Evolutionary conservation across 2,888 invertebrate genomes (phyloP).

Genomic region (Patella caerulea): DNA sequence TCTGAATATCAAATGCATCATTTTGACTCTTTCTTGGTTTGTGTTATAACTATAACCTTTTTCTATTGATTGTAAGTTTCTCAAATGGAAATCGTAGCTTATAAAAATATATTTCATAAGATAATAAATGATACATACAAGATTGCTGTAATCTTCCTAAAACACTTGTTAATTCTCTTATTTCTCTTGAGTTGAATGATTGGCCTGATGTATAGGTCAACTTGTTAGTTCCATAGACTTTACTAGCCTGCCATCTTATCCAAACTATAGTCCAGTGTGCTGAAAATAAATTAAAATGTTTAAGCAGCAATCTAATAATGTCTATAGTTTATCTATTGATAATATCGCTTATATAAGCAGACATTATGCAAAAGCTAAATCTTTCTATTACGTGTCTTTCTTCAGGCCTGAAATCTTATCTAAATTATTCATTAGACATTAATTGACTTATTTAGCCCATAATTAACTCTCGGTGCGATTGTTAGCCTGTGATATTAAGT

Average conservation of each 20-base stretch:
- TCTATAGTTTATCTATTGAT: neutral
- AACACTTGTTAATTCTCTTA: slow-evolving; percentile 39
- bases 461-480: too few relatives aligned
- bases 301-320: neutral
- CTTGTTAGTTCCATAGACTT: slow-evolving; percentile 32
- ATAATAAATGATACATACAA: slow-evolving; percentile 34
- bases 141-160: slow-evolving; percentile 44
- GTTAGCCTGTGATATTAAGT: too few relatives aligned
- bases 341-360: neutral
- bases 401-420: neutral
- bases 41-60: too few relatives aligned
- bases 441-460: neutral
- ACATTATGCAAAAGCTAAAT: too few relatives aligned
- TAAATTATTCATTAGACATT: neutral
- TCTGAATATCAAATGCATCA: too few relatives aligned
- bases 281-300: neutral
- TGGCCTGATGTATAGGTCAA: slow-evolving; percentile 10
- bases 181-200: slow-evolving; percentile 39
- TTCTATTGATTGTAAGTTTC: too few relatives aligned
- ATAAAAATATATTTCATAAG: neutral
- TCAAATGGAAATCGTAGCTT: too few relatives aligned
- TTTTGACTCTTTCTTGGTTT: too few relatives aligned
- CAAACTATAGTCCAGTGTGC: slow-evolving; percentile 22
- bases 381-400: too few relatives aligned
- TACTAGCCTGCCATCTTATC: slow-evolving; percentile 18